Percentiles rank a stretch among this genome's conserved stretches.
Evolutionary conservation across 2,888 invertebrate genomes (phyloP).

Genomic region (Thecocarcelia acutangulata): DNA sequence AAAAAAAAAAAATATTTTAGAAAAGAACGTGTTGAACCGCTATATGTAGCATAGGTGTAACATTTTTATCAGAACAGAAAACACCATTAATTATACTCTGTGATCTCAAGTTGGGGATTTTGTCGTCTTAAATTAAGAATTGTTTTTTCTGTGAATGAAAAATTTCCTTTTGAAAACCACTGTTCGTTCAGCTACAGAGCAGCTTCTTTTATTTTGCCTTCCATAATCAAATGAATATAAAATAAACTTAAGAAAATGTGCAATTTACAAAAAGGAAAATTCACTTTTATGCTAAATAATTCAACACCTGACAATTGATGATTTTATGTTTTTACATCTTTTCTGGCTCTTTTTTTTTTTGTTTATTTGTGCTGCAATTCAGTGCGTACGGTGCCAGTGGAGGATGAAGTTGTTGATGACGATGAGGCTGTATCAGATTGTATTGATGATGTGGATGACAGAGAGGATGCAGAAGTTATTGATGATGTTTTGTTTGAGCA

Average conservation of each 20-base stretch:
- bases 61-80: too few species aligned
- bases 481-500: slow-evolving; percentile 65
- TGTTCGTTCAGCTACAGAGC: not conserved
- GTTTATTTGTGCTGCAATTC: slow-evolving; percentile 76
- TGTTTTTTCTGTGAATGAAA: not conserved
- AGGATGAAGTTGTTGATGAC: slow-evolving; percentile 73
- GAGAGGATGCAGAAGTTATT: slow-evolving; percentile 70
- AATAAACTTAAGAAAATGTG: slow-evolving; percentile 8
- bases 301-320: slow-evolving; percentile 61
- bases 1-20: too few species aligned
- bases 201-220: not conserved
- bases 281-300: slow-evolving; percentile 29
- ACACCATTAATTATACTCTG: too few species aligned
- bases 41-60: too few species aligned
- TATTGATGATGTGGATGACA: slow-evolving; percentile 57
- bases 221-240: slow-evolving; percentile 24
- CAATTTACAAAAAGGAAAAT: slow-evolving; percentile 20
- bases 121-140: too few species aligned
- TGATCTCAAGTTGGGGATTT: too few species aligned
- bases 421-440: slow-evolving; percentile 61
- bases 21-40: too few species aligned
- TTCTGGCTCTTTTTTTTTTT: slow-evolving; percentile 17
- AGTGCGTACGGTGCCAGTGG: slow-evolving; percentile 81
- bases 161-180: not conserved
- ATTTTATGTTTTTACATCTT: slow-evolving; percentile 27